These are phyloP conservation scores for Aphrophora alni DNA, from an alignment of 2,888 invertebrate species.

Conservation along the genomic window DNA sequence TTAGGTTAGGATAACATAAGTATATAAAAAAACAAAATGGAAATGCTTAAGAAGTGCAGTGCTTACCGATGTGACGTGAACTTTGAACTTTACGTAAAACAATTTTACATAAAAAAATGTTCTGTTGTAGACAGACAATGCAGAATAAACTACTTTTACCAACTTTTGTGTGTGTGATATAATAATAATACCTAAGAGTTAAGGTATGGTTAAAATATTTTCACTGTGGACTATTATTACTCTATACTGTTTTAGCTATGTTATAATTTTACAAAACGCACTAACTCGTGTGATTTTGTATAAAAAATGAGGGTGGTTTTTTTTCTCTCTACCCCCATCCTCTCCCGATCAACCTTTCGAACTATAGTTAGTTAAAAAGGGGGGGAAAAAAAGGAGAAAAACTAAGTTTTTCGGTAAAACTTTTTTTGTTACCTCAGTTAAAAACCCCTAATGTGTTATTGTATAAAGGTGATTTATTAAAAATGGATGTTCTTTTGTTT, in stretches of 20 bases:
- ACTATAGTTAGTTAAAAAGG: not conserved
- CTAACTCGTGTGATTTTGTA: not conserved
- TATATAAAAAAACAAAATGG: no score
- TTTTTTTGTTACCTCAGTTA: not conserved
- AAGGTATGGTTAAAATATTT: not conserved
- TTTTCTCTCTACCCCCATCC: not conserved
- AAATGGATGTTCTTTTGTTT: not conserved
- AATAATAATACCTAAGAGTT: not conserved
- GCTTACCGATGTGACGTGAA: not conserved
- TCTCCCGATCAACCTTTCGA: not conserved
- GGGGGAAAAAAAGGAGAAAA: not conserved
- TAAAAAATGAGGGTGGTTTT: not conserved
- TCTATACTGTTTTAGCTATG: not conserved
- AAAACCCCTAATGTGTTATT: not conserved
- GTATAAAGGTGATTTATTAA: not conserved
- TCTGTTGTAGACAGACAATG: not conserved
- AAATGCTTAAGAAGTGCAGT: not conserved
- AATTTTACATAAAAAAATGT: not conserved
- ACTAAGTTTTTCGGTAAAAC: not conserved
- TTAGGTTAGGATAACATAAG: not conserved
- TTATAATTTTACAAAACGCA: slow-evolving; percentile 2
- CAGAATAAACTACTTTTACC: not conserved
- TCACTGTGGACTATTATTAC: slow-evolving; percentile 2
- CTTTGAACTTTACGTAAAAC: not conserved
- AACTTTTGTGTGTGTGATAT: slow-evolving; percentile 6